phyloP scores from a whole-genome alignment of 2,888 invertebrate species.

The Cosmopolites sordidus region DNA sequence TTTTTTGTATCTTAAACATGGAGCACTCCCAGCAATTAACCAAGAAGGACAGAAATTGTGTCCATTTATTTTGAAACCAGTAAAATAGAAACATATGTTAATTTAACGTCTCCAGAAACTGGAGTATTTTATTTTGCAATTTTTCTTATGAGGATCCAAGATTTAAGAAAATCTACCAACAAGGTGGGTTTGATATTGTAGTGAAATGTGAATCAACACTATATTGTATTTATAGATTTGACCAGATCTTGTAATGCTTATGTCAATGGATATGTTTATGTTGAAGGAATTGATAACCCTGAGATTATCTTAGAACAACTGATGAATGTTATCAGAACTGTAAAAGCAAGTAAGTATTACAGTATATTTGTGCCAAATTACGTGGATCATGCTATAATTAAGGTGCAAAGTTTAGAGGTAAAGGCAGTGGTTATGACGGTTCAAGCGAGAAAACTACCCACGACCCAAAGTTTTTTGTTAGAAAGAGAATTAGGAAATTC shows the following conservation, averaged over 20 bases:
- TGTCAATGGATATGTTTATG: slow-evolving; percentile 43
- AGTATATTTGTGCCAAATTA: slow-evolving; percentile 40
- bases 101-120: slow-evolving; percentile 62
- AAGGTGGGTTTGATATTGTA: slow-evolving; percentile 51
- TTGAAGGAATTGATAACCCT: slow-evolving; percentile 30
- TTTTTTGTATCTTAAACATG: slow-evolving; percentile 69
- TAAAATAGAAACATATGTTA: slow-evolving; percentile 56
- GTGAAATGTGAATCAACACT: neutral
- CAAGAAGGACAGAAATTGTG: slow-evolving; percentile 62
- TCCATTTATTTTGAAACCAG: slow-evolving; percentile 60
- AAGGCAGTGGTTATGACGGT: slow-evolving; percentile 49
- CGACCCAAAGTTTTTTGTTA: slow-evolving; percentile 40
- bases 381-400: slow-evolving; percentile 36
- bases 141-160: slow-evolving; percentile 73
- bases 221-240: slow-evolving; percentile 54
- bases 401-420: slow-evolving; percentile 33
- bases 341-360: slow-evolving; percentile 36
- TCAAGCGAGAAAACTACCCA: slow-evolving; percentile 38
- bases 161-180: slow-evolving; percentile 66
- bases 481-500: slow-evolving; percentile 22
- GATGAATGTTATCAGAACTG: slow-evolving; percentile 24
- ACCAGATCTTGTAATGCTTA: slow-evolving; percentile 52
- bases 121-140: slow-evolving; percentile 79
- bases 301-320: slow-evolving; percentile 34
- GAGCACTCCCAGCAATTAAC: slow-evolving; percentile 77